Base-by-base conservation (phyloP, 2,797 vertebrate species). In the Thalassophryne amazonica region DNA sequence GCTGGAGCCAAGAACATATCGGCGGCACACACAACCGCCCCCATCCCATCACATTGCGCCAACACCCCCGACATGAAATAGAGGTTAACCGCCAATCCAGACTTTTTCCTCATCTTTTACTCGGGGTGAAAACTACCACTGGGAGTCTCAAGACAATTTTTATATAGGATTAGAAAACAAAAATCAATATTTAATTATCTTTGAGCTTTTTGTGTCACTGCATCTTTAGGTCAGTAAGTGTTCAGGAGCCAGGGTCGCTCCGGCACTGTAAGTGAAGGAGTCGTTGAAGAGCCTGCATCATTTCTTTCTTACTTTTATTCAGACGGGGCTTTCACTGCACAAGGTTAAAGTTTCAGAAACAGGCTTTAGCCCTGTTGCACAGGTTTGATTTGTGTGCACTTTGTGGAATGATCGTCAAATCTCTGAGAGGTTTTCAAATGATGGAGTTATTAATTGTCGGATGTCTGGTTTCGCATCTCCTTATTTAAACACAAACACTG, bases 151-250 rank as follows among this genome's bases (percentile, higher is more conserved):
- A 94, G 92, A 96, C 94, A 97, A 97, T 97, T 97, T 97, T 96
- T 95, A 97, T 96, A 95, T 95, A 92, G 94, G 94, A 97, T 97
- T 98, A 97, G 95, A 97, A 97, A 97, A 96, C 94, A 96, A 94
- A 97, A 97, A 98, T 98, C 95, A 97, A 97, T 98, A 98, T 97
- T 97, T 98, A 98, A 98, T 98, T 98, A 98, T 98, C 94, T 95
- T 94, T 94, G 93, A 96, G 94, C 94, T 93, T 94, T 95, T 96
- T 95, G 93, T 96, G 94, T 94, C 94, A 92, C 93, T 94, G 93
- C 94, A 94, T 97, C 94, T 94, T 96, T 95, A 92, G 94, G 91
- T 86, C 89, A 91, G 92, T 91, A 92, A 93, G 93, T 83, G 92
- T 86, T 86, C 76, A 70, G 79, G 69, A 86, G 76, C 61, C 47